A percentile compares a stretch with the other conserved stretches of the same genome.
Evolutionary conservation across 2,888 invertebrate species (phyloP).

Genomic region (Tetranychus piercei): DNA sequence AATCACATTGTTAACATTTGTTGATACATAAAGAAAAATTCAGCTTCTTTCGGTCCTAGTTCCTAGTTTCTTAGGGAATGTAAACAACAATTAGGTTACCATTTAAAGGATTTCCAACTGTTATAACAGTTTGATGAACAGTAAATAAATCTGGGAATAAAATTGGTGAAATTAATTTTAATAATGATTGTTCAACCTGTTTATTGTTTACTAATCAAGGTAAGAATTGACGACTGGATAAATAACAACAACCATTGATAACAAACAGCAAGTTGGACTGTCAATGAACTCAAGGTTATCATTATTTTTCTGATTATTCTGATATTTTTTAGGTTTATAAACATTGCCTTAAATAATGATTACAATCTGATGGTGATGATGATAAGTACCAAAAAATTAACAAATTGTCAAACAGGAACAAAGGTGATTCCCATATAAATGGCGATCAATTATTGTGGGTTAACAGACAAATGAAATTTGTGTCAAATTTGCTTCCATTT

Average conservation of each 20-base stretch:
- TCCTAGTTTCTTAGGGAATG: too few relatives aligned
- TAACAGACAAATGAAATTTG: background rate
- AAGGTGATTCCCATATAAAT: background rate
- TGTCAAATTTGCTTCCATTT: background rate
- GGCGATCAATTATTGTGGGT: background rate
- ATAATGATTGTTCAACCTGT: background rate
- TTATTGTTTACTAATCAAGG: background rate
- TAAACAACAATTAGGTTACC: too few relatives aligned
- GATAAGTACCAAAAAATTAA: background rate
- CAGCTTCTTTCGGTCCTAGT: too few relatives aligned
- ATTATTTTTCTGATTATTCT: background rate
- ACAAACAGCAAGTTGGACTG: background rate
- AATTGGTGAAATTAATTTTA: too few relatives aligned
- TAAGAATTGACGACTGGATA: background rate
- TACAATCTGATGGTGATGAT: background rate
- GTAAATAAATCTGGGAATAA: too few relatives aligned
- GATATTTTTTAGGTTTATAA: background rate
- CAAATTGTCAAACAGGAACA: background rate
- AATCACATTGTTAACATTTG: too few relatives aligned
- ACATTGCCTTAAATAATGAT: background rate
- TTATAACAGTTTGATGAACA: too few relatives aligned
- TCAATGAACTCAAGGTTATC: background rate
- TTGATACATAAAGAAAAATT: too few relatives aligned
- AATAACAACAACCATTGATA: background rate
- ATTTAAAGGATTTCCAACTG: too few relatives aligned